These are phyloP conservation scores for Agrotis segetum DNA, from an alignment of 2,888 invertebrate species.

Conservation along the genomic window DNA sequence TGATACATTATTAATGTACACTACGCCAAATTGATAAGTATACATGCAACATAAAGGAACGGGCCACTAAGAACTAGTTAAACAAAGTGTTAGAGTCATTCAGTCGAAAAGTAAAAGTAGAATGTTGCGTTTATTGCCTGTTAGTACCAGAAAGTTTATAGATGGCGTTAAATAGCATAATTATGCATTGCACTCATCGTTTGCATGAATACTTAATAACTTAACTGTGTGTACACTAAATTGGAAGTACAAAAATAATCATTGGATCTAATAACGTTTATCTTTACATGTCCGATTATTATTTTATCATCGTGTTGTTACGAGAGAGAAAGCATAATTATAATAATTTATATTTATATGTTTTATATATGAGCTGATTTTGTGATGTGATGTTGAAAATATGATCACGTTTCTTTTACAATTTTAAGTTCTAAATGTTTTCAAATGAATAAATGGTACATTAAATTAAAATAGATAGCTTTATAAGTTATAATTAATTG, in stretches of 20 bases:
- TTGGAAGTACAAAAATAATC: conserved; percentile 24
- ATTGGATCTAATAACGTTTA: conserved; percentile 41
- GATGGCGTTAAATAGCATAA: neutral
- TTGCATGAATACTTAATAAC: neutral
- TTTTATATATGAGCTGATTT: neutral
- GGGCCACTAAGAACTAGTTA: too few species aligned
- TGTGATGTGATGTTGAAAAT: conserved; percentile 20
- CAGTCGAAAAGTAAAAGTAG: too few species aligned
- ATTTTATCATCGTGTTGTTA: conserved; percentile 20
- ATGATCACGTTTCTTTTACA: conserved; percentile 57
- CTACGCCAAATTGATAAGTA: neutral
- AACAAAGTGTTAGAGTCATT: too few species aligned
- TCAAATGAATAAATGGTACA: conserved; percentile 14
- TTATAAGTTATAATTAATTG: conserved; percentile 11
- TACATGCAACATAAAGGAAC: too few species aligned
- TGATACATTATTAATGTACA: conserved; percentile 3
- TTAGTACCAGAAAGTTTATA: neutral
- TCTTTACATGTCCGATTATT: conserved; percentile 45
- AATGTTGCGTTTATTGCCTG: too few species aligned
- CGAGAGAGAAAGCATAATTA: conserved; percentile 28
- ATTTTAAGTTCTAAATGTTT: conserved; percentile 26
- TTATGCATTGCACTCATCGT: too few species aligned
- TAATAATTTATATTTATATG: neutral
- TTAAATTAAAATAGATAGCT: conserved; percentile 27
- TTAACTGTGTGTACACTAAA: conserved; percentile 5